A percentile compares a stretch with the other conserved stretches of the same genome.
These are phyloP conservation scores for Cheilosia grossa DNA, from an alignment of 2,888 invertebrate species.

Conservation along the genomic window DNA sequence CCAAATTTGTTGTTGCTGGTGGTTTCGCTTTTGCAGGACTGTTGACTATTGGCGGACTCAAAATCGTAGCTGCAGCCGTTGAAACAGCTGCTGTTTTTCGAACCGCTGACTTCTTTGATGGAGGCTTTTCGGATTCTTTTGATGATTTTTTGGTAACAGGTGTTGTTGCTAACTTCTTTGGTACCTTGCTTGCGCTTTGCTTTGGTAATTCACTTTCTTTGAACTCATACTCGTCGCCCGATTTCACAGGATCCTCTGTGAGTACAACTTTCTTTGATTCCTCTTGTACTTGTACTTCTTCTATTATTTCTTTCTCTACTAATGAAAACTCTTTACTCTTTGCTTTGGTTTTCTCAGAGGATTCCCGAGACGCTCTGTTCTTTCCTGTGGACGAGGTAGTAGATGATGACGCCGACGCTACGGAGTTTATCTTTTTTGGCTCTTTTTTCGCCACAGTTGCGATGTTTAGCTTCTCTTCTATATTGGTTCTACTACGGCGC, in stretches of 20 bases:
- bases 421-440: conserved; percentile 40
- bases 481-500: conserved; percentile 85
- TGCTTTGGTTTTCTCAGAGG: conserved; percentile 76
- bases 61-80: conserved; percentile 4
- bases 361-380: conserved; percentile 40
- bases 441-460: conserved; percentile 77
- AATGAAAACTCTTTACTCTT: conserved; percentile 57
- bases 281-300: conserved; percentile 72
- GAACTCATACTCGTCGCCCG: conserved; percentile 28
- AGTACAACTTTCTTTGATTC: conserved; percentile 1
- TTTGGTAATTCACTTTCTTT: conserved; percentile 62
- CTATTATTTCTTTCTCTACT: conserved; percentile 82
- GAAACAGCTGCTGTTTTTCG: conserved; percentile 40
- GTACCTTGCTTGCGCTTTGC: conserved; percentile 72
- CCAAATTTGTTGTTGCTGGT: conserved; percentile 82
- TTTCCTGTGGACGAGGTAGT: conserved; percentile 34
- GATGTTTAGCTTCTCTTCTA: conserved; percentile 83
- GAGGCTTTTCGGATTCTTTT: conserved; percentile 80
- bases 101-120: conserved; percentile 83
- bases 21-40: conserved; percentile 47
- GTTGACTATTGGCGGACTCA: conserved; percentile 3
- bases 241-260: conserved; percentile 21
- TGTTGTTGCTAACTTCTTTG: conserved; percentile 50
- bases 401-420: conserved; percentile 35
- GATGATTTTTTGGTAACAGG: conserved; percentile 64